These are phyloP conservation scores for Papilio machaon DNA, from an alignment of 1,140 invertebrate species.

Conservation along the genomic window DNA sequence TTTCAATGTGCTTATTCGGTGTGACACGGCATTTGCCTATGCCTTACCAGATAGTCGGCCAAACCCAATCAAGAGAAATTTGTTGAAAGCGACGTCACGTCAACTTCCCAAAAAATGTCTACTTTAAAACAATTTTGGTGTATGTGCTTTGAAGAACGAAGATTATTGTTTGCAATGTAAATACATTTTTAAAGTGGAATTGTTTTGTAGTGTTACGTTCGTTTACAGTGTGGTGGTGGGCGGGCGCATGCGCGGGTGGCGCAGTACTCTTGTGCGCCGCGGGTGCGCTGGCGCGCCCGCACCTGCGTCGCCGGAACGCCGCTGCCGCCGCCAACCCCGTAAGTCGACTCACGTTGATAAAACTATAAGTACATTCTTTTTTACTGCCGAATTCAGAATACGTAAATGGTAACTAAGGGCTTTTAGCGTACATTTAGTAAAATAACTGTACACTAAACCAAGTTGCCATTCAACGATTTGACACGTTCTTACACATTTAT, in stretches of 20 bases:
- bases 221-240: conserved; percentile 77
- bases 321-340: conserved; percentile 71
- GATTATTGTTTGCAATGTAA: not conserved
- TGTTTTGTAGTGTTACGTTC: conserved; percentile 3
- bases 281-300: conserved; percentile 73
- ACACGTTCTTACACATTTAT: too few relatives aligned
- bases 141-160: not conserved
- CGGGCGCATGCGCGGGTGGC: conserved; percentile 76
- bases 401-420: too few relatives aligned
- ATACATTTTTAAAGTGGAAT: not conserved
- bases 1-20: not conserved
- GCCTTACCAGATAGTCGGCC: not conserved
- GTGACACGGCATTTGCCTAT: not conserved
- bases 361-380: not conserved
- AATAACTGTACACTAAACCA: too few relatives aligned
- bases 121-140: not conserved
- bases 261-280: conserved; percentile 74
- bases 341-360: conserved; percentile 51
- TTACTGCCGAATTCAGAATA: not conserved
- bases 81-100: not conserved
- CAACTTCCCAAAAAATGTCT: not conserved
- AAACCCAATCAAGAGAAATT: not conserved
- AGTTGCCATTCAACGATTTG: too few relatives aligned
- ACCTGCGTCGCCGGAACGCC: conserved; percentile 68
- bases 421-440: too few relatives aligned